Evolutionary conservation across 2,888 invertebrate species (phyloP).

Genomic region (Tetheella fluctuosa): DNA sequence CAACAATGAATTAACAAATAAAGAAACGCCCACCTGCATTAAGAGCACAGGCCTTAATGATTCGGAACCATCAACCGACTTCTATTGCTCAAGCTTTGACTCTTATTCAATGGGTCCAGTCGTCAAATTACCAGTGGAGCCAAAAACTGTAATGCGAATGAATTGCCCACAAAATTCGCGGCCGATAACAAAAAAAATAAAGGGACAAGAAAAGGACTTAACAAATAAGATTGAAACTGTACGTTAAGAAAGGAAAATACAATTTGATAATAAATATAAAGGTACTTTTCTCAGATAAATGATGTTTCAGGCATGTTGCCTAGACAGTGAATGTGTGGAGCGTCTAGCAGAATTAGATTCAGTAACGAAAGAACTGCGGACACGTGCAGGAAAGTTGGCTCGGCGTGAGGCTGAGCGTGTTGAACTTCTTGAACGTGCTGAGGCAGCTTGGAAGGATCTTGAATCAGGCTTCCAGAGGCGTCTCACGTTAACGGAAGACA

Average conservation of each 20-base stretch:
- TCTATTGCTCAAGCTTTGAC: not conserved
- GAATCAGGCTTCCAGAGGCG: constrained; percentile 67
- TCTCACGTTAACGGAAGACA: constrained; percentile 55
- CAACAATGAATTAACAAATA: not conserved
- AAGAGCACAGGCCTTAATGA: not conserved
- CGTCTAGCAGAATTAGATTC: constrained; percentile 53
- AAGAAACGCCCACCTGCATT: not conserved
- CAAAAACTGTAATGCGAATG: constrained; percentile 62
- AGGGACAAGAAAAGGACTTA: constrained; percentile 35
- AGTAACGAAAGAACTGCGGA: constrained; percentile 51
- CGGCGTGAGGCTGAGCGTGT: constrained; percentile 64
- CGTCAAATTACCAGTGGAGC: constrained; percentile 60
- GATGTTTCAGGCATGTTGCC: constrained; percentile 57
- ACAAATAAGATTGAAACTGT: constrained; percentile 58
- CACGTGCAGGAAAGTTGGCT: constrained; percentile 57
- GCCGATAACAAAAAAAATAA: constrained; percentile 27
- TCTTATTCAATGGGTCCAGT: constrained; percentile 53
- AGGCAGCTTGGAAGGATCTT: constrained; percentile 71
- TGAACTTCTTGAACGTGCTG: constrained; percentile 69
- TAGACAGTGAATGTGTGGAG: constrained; percentile 52
- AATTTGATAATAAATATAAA: not conserved
- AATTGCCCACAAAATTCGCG: constrained; percentile 30
- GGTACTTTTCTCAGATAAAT: constrained; percentile 12
- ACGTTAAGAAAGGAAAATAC: constrained; percentile 23
- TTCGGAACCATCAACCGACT: not conserved